Evolutionary conservation across 2,888 invertebrate species (phyloP).

Genomic region (Xestia rhomboidea): DNA sequence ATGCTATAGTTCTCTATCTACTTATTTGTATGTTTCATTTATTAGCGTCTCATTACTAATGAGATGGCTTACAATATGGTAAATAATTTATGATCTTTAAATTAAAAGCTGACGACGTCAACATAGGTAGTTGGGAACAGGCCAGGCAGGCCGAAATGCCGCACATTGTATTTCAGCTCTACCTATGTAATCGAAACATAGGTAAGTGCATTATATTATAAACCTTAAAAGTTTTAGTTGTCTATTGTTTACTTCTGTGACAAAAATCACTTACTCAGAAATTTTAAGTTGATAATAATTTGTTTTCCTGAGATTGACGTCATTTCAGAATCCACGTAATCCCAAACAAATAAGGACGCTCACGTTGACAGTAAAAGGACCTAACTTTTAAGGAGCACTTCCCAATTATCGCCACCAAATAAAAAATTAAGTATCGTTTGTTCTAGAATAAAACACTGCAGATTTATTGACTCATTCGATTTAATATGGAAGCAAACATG

Average conservation of each 20-base stretch:
- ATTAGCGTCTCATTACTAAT: neutral
- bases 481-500: constrained; percentile 13
- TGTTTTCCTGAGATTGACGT: constrained; percentile 29
- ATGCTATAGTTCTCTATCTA: neutral
- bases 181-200: neutral
- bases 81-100: neutral
- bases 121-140: neutral
- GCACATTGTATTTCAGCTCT: neutral
- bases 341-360: constrained; percentile 34
- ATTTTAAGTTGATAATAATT: neutral
- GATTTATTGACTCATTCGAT: constrained; percentile 24
- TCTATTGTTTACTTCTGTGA: neutral
- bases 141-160: neutral
- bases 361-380: constrained; percentile 21
- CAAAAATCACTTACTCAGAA: neutral
- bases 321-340: constrained; percentile 14
- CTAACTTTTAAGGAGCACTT: constrained; percentile 35
- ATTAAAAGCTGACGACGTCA: neutral
- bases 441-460: constrained; percentile 30
- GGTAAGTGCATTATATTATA: neutral
- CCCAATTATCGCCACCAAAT: constrained; percentile 35
- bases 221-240: neutral
- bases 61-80: neutral
- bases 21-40: neutral
- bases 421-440: constrained; percentile 52